These are phyloP conservation scores for Embiotoca jacksoni DNA, from an alignment of 2,113 vertebrate genomes.

Conservation along the genomic window DNA sequence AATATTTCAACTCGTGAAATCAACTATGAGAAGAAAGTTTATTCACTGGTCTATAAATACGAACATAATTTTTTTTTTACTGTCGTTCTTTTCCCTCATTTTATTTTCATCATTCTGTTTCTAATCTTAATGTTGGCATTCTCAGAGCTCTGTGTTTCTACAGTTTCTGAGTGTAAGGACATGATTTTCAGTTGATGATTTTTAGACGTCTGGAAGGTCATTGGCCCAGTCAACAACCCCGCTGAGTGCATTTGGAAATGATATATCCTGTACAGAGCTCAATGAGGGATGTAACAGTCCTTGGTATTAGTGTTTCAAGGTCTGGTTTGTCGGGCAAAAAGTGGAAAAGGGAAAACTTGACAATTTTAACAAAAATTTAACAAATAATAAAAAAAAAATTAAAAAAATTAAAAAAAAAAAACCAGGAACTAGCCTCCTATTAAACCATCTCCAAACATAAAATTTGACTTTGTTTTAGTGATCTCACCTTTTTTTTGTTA, in stretches of 20 bases:
- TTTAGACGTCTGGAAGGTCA: not conserved
- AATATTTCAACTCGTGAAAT: not conserved
- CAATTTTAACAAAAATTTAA: not conserved
- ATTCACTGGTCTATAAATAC: not conserved
- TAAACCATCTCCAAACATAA: too few relatives aligned
- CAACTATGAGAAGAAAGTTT: not conserved
- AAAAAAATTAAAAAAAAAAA: too few relatives aligned
- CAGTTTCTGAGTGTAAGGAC: not conserved
- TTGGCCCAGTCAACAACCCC: not conserved
- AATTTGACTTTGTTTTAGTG: too few relatives aligned
- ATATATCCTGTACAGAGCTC: not conserved
- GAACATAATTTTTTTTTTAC: not conserved
- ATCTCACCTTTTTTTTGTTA: too few relatives aligned
- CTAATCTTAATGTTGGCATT: too few relatives aligned
- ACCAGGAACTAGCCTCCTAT: too few relatives aligned
- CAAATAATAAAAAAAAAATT: too few relatives aligned
- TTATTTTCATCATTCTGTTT: too few relatives aligned
- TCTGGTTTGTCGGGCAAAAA: not conserved
- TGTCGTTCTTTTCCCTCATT: too few relatives aligned
- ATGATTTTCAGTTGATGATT: slow-evolving; percentile 7
- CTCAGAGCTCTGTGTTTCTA: not conserved
- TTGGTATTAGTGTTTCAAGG: not conserved
- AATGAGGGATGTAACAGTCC: not conserved
- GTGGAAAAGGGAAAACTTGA: not conserved
- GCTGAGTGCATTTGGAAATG: slow-evolving; percentile 17